Base-by-base conservation (phyloP, 1,140 invertebrate genomes). In the Tigriopus japonicus region DNA sequence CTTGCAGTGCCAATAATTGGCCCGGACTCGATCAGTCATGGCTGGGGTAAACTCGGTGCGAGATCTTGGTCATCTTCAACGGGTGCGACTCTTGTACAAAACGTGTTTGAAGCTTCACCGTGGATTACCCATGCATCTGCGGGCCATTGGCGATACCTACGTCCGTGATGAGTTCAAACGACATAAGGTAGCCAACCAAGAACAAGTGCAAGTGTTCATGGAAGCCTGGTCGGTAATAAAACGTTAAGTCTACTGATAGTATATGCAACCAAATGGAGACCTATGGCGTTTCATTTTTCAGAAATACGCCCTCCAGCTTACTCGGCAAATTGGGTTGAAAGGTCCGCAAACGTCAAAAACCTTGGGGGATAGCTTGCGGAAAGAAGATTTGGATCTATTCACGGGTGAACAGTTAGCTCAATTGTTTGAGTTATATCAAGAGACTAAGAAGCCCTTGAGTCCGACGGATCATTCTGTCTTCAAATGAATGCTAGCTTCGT, bases 141-240 rank as follows among this genome's bases (percentile, higher is more conserved):
- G 81, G 65, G 68, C 68, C 5, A 52, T 66, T 9, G 62, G 23
- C 42, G 82, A 88, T 67, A 78, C 79, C 69, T 95, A 95, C 72
- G 84, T 84, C 0, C 80, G 80, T 66, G 87, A 89, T 66, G 90
- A 95, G 72, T 95, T 95, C 71, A 80, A 80, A 66, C 72, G 84
- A 53, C 88, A 94, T 69, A 86, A 90, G 69, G 78, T 75, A n/a
- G 87, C 84, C 63, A 78, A 76, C 59, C 71, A 74, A 12, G 71
- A 76, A 53, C 83, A 88, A 70, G 78, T 85, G 12, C 69, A 76
- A 23, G 73, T 84, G 62, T 94, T 95, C 69, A 78, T 93, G 70
- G 79, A 78, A 28, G 88, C 90, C 75, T 95, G 90, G 90, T 82
- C 84, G 43, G 88, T 91, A 75, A 79, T 79, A 75, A 66, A 41